phyloP scores from a whole-genome alignment of 2,113 vertebrate species.

The Stomatorhinus ivindoensis region DNA sequence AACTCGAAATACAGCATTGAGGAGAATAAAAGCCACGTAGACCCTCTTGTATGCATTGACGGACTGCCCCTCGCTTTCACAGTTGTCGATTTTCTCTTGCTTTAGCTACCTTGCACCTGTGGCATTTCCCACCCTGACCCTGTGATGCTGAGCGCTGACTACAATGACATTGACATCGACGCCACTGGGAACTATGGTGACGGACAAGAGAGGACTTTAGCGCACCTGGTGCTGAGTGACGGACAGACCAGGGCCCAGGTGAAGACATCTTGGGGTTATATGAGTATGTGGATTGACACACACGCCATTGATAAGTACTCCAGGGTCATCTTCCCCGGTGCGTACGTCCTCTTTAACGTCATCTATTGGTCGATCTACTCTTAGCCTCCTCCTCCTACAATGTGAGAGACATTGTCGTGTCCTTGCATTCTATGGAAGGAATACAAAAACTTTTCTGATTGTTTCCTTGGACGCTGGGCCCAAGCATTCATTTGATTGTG shows the following conservation, averaged over 20 bases:
- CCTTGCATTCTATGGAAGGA: not conserved
- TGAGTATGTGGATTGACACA: constrained; percentile 93
- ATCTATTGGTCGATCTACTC: constrained; percentile 98
- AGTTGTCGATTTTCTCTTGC: not conserved
- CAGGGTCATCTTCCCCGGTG: constrained; percentile 85
- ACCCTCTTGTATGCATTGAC: not conserved
- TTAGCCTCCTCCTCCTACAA: constrained; percentile 45
- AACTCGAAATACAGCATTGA: not conserved
- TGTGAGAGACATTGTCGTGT: not conserved
- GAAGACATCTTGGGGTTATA: constrained; percentile 69
- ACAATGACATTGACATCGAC: constrained; percentile 74
- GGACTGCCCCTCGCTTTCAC: not conserved
- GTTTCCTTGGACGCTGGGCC: not conserved
- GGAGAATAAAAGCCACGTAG: not conserved
- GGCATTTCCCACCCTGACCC: constrained; percentile 70
- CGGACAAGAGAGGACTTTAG: constrained; percentile 79
- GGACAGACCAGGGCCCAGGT: constrained; percentile 68
- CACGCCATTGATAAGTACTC: constrained; percentile 98
- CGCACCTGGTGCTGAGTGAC: constrained; percentile 72
- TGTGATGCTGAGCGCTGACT: constrained; percentile 76
- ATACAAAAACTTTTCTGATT: not conserved
- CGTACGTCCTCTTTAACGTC: constrained; percentile 91
- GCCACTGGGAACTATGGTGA: constrained; percentile 69
- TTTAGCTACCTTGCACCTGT: constrained; percentile 79
- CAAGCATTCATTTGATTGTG: not conserved